Base-by-base conservation (phyloP, 2,797 vertebrate genomes). In the Enteromius paludinosus region DNA sequence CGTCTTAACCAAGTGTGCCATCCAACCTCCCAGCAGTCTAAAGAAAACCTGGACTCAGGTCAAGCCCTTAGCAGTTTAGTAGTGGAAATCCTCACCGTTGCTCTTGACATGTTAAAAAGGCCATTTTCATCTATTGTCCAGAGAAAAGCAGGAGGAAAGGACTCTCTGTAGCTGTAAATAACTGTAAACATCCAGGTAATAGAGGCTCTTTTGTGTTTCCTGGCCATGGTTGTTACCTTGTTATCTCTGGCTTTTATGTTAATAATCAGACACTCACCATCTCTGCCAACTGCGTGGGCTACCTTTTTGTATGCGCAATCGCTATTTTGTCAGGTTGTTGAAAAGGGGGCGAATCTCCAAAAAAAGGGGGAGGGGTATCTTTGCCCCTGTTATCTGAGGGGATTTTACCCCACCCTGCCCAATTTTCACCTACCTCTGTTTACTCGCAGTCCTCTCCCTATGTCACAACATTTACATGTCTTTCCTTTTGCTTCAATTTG, bases 401-500 rank as follows among this genome's bases (percentile, higher is more conserved):
- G 91, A 85, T 82, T 88, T 85, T 90, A 88, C 84, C 86, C 85
- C 89, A 87, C 86, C 78, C 91, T 91, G 92, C 91, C 89, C 93
- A 94, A 94, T 94, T 94, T 92, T 92, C 94, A 94, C 93, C 91
- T 93, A 88, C 90, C 89, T 89, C 87, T 91, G 87, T 90, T 87
- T 93, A 89, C 87, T 91, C 89, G 89, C 90, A 88, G 89, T 90
- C 90, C 88, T 86, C 87, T 91, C 92, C 88, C 89, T 91, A 93
- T 93, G 92, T 93, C 92, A 93, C 91, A 93, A 92, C 93, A 92
- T 92, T 94, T 92, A 91, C 91, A 90, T 93, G 92, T 79, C 65
- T 93, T 92, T 93, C 90, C 91, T 90, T 94, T 94, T 95, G 82
- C 91, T 90, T 92, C 93, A 95, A 94, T 94, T 93, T 93, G 93